A percentile compares a stretch with the other conserved stretches of the same genome.
These are phyloP conservation scores for Zaprionus lineosus DNA, from an alignment of 2,888 invertebrate species.

Conservation along the genomic window DNA sequence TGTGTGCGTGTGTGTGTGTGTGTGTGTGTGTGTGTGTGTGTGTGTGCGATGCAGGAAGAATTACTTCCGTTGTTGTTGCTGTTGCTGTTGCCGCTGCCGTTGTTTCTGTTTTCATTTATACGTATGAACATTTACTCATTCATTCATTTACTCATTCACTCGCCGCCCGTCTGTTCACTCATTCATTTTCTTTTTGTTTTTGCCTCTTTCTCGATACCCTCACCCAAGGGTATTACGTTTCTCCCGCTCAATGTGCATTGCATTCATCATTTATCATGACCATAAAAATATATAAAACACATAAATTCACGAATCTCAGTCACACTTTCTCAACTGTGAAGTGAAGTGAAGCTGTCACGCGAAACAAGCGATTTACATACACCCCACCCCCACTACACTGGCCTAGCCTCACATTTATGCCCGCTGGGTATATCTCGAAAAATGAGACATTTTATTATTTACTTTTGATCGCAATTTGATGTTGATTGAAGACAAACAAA, in stretches of 20 bases:
- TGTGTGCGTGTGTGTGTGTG: slow-evolving; percentile 13
- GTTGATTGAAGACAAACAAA: too few relatives aligned
- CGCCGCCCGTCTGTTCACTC: slow-evolving; percentile 36
- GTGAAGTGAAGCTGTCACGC: too few relatives aligned
- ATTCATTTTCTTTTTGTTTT: slow-evolving; percentile 36
- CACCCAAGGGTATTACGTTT: not conserved
- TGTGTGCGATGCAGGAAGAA: slow-evolving; percentile 58
- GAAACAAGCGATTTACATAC: too few relatives aligned
- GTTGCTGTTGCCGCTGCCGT: slow-evolving; percentile 32
- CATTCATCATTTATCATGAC: too few relatives aligned
- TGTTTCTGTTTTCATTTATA: slow-evolving; percentile 45
- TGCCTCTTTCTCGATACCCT: slow-evolving; percentile 26
- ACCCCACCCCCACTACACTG: too few relatives aligned
- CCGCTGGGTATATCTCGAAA: too few relatives aligned
- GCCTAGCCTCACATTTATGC: too few relatives aligned
- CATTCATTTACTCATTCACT: slow-evolving; percentile 63
- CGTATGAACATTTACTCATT: slow-evolving; percentile 36
- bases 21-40: slow-evolving; percentile 12
- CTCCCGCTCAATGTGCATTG: not conserved
- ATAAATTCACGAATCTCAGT: too few relatives aligned
- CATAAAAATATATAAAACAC: too few relatives aligned
- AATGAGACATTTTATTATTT: too few relatives aligned
- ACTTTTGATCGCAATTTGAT: too few relatives aligned
- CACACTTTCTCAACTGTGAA: too few relatives aligned
- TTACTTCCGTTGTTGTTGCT: slow-evolving; percentile 61